Base-by-base conservation (phyloP, 2,888 invertebrate genomes). In the Dione juno region DNA sequence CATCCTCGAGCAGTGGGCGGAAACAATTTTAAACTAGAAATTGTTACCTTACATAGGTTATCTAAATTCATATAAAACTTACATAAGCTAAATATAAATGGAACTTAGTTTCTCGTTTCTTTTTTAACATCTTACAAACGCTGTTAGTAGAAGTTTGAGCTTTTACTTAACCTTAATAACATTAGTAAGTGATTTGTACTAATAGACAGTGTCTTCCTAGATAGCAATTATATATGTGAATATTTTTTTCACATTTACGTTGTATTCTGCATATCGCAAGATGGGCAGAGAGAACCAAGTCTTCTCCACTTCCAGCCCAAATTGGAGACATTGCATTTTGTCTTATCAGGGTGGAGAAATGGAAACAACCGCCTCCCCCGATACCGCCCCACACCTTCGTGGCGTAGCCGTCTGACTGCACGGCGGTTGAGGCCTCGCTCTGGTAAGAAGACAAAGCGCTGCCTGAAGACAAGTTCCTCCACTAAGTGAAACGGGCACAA, bases 11-110 rank as follows among this genome's bases (percentile, higher is more conserved):
- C 57, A 9, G 10, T 52, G 50, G 37, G 50, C 50, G 50, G 37
- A 50, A 64, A 64, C 48, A 64, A 50, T 19, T 50, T 64, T 40
- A 48, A 48, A 45, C 45, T 67, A 67, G 21, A 16, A 35, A 57
- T 57, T 54, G 43, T 52, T 52, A 53, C 19, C 14, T 43, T 54
- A 54, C 21, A 16, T 7, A 21, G 9, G 1, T 13, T 41, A 40
- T 43, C 53, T 37, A 52, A 40, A 16, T 65, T 65, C 10, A 37
- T 54, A 54, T 16, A 54, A 54, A 37, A 54, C n/a, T 0, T 37
- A 54, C 37, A 57, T 21, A 57, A 57, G 13, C 37, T 37, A 57
- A 16, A 57, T 37, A 57, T 57, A 37, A 16, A 57, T 16, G 37
- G 57, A 57, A 57, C 37, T 16, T 37, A 11, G 16, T 57, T 16